phyloP scores from a whole-genome alignment of 2,113 vertebrate species.

The Poicephalus meyeri region DNA sequence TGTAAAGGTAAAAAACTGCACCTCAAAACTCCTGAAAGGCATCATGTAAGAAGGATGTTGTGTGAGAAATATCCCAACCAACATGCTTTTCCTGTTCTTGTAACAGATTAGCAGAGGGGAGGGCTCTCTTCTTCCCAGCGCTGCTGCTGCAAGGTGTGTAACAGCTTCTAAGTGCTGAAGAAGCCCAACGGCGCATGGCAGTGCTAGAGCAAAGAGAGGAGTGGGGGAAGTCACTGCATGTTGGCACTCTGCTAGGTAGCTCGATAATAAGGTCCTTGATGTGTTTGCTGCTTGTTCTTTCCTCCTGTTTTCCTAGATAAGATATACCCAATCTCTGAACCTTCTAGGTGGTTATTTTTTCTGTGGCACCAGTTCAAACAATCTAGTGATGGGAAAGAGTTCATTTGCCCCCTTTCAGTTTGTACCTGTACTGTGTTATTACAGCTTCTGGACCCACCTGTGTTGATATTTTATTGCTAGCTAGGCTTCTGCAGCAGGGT shows the following conservation, averaged over 20 bases:
- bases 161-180: not conserved
- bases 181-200: not conserved
- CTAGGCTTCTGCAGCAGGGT: not conserved
- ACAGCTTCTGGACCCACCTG: not conserved
- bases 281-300: not conserved
- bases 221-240: not conserved
- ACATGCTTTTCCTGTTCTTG: not conserved
- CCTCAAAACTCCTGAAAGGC: not conserved
- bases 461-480: slow-evolving; percentile 2
- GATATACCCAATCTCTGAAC: not conserved
- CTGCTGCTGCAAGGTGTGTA: fast-evolving
- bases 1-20: not conserved
- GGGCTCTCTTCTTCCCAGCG: not conserved
- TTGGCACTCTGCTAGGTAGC: not conserved
- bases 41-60: not conserved
- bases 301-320: not conserved
- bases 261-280: not conserved
- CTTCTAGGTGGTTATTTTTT: not conserved
- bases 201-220: not conserved
- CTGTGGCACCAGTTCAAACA: not conserved
- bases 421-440: not conserved
- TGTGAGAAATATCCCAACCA: not conserved
- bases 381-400: slow-evolving; percentile 12
- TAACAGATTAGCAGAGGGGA: not conserved
- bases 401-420: slow-evolving; percentile 36